phyloP scores from a whole-genome alignment of 2,888 invertebrate species.

The Scelioninae gen. 2 region DNA sequence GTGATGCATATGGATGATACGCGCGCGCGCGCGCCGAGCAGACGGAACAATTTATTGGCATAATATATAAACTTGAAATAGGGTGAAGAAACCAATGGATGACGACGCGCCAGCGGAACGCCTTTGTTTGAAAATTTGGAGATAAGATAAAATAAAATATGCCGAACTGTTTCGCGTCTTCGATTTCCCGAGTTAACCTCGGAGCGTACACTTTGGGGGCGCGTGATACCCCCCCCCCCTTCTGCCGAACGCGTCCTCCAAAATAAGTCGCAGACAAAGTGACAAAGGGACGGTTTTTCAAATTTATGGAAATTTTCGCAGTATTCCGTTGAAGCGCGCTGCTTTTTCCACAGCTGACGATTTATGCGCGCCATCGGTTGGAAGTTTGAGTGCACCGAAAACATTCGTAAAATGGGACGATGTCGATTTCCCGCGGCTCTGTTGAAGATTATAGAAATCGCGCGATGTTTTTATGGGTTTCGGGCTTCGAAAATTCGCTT shows the following conservation, averaged over 20 bases:
- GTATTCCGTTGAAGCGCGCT: no score
- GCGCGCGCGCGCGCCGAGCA: conserved; percentile 24
- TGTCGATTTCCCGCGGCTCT: no score
- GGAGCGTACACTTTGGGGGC: conserved; percentile 15
- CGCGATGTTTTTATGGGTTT: no score
- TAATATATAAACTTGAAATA: conserved; percentile 45
- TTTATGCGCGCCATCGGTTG: no score
- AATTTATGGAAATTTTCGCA: conserved; percentile 6
- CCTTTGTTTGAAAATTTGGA: conserved; percentile 38
- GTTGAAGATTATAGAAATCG: no score
- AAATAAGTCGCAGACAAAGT: conserved; percentile 29
- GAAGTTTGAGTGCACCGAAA: no score
- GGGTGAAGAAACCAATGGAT: conserved; percentile 38
- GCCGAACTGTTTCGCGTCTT: conserved; percentile 28
- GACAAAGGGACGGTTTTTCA: conserved; percentile 18
- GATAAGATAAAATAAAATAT: conserved; percentile 37
- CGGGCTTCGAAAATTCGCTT: no score
- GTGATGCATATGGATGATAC: conserved; percentile 48
- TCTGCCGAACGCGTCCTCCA: conserved; percentile 9
- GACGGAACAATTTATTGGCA: conserved; percentile 45
- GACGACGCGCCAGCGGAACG: conserved; percentile 27
- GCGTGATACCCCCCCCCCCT: conserved; percentile 21
- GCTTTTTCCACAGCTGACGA: no score
- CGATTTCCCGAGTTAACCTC: conserved; percentile 17
- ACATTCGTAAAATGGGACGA: no score